Base-by-base conservation (phyloP, 2,113 vertebrate genomes). In the Piprites chloris region DNA sequence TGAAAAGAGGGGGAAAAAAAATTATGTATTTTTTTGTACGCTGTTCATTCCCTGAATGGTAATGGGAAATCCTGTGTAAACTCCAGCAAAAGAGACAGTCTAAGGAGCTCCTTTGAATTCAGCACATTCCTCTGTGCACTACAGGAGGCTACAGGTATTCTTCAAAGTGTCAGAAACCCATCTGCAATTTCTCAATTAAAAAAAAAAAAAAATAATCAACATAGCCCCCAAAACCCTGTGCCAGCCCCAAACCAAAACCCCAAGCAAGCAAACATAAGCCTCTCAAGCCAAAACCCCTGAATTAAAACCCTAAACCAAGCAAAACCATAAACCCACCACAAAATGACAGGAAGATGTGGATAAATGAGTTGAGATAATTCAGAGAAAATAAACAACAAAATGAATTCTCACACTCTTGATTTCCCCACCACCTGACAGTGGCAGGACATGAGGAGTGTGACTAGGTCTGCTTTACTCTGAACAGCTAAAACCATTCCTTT, bases 21-120 rank as follows among this genome's bases (percentile, higher is more conserved):
- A 28, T 28, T 44, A 23, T 56, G 17, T 39, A 26, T 33, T 24
- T 56, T 75, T 52, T 77, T 75, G 76, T 84, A 63, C 65, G 26
- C 90, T 89, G 53, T 85, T 90, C 71, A 61, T 52, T 93, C 65
- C 50, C 69, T 91, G 90, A 93, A 95, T 79, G 95, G 93, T 90
- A 89, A 71, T 89, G 52, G 93, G 94, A 96, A 97, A 96, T 93
- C 66, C 76, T 96, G 55, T 62, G 68, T 77, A 97, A 96, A 96
- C 78, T 97, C 89, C 77, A 32, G 66, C 53, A 69, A 62, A 84
- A 92, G 88, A 91, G 56, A 27, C 4, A 9, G 33, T 74, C 69
- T 67, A 67, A 83, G 79, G 58, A 94, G 82, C 23, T 93, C 62
- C 90, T 93, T 37, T 95, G 83, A 95, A 97, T 97, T 96, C 84